Conservation (phyloP, 2,113 vertebrate genomes). For the Atrichornis clamosus region DNA sequence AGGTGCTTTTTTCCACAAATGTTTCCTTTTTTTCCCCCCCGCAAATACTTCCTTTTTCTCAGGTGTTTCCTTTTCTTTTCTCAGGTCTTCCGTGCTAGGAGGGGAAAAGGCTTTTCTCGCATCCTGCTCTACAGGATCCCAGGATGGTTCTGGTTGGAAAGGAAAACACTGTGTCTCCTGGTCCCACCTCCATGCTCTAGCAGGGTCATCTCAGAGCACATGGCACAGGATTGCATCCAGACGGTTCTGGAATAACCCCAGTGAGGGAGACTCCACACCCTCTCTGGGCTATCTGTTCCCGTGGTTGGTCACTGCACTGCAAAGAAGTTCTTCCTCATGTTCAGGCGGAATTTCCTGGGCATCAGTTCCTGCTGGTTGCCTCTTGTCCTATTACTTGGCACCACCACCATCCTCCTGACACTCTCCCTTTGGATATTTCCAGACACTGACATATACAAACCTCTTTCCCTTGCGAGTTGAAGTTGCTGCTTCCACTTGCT, state of each 20-base stretch:
- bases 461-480: not conserved
- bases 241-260: not conserved
- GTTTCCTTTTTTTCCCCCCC: not conserved
- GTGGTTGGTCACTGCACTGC: fast-evolving
- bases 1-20: not conserved
- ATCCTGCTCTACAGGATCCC: not conserved
- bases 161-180: not conserved
- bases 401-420: fast-evolving
- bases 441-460: not conserved
- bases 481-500: fast-evolving
- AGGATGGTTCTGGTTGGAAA: not conserved
- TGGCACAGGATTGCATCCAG: not conserved
- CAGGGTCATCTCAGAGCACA: not conserved
- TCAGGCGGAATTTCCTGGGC: not conserved
- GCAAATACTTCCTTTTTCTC: not conserved
- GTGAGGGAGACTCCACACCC: not conserved
- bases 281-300: not conserved
- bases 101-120: not conserved
- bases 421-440: not conserved
- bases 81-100: not conserved
- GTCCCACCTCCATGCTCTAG: not conserved
- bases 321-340: not conserved
- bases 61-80: not conserved
- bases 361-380: not conserved
- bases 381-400: not conserved